Evolutionary conservation across 2,113 vertebrate species (phyloP).

Genomic region (Amblyopsis rosae): DNA sequence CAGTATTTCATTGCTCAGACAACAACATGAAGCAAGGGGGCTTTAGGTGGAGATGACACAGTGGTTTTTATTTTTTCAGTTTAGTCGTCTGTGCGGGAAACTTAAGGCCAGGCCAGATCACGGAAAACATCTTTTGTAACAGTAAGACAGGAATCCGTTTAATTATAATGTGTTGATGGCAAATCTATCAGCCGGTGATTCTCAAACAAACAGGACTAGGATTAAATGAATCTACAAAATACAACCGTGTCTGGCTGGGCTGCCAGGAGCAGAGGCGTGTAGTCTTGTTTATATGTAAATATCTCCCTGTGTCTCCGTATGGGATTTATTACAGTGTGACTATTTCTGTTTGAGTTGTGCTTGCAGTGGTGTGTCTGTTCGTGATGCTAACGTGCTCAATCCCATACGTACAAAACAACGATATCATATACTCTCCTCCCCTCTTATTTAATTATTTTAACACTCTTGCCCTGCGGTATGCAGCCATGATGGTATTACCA

Average conservation of each 20-base stretch:
- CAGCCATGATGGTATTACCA: slow-evolving; percentile 68
- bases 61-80: slow-evolving; percentile 43
- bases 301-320: slow-evolving; percentile 49
- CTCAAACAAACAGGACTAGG: slow-evolving; percentile 65
- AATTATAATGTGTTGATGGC: slow-evolving; percentile 68
- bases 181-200: slow-evolving; percentile 55
- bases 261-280: slow-evolving; percentile 48
- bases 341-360: slow-evolving; percentile 62
- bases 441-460: slow-evolving; percentile 75
- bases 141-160: slow-evolving; percentile 60
- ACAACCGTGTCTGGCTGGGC: slow-evolving; percentile 53
- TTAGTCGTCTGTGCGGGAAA: slow-evolving; percentile 24
- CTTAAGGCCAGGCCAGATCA: slow-evolving; percentile 24
- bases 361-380: slow-evolving; percentile 47
- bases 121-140: slow-evolving; percentile 72
- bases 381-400: slow-evolving; percentile 8
- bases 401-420: slow-evolving; percentile 11
- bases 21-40: slow-evolving; percentile 65
- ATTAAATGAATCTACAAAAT: slow-evolving; percentile 64
- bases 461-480: slow-evolving; percentile 65
- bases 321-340: slow-evolving; percentile 57
- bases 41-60: slow-evolving; percentile 56
- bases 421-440: background rate
- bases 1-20: slow-evolving; percentile 62
- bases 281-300: slow-evolving; percentile 71